Evolutionary conservation across 2,113 vertebrate species (phyloP).

Genomic region (Diphyllodes magnificus): DNA sequence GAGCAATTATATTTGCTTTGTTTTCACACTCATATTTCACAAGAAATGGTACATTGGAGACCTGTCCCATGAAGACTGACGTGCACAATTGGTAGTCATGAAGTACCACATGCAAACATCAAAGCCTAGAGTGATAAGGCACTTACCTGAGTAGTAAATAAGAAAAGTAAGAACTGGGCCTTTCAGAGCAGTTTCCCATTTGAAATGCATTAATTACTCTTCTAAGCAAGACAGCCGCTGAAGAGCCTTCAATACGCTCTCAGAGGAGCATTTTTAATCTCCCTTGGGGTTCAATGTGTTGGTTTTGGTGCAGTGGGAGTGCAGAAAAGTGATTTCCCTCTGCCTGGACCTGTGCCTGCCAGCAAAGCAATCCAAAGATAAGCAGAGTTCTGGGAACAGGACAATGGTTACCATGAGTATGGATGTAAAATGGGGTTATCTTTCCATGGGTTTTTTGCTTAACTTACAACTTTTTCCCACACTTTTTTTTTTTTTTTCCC

Average conservation of each 20-base stretch:
- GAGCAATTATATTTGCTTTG: neutral
- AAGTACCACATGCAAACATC: neutral
- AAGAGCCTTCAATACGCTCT: fast-evolving
- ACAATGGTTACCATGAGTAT: neutral
- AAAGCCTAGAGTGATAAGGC: neutral
- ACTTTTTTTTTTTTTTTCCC: no score
- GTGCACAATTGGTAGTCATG: neutral
- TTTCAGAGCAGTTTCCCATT: neutral
- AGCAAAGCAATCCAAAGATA: neutral
- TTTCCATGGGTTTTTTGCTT: neutral
- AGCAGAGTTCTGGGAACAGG: neutral
- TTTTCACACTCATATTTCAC: neutral
- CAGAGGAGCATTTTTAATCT: neutral
- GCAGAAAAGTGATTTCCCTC: neutral
- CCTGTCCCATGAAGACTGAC: neutral
- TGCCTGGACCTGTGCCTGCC: neutral
- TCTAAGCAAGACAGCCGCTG: neutral
- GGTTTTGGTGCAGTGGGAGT: neutral
- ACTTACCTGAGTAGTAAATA: neutral
- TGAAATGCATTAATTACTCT: neutral
- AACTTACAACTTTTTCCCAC: neutral
- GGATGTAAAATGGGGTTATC: neutral
- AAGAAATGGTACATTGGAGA: neutral
- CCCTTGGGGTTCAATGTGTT: neutral
- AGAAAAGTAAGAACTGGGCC: neutral